These are phyloP conservation scores for Drosophila maculinotata DNA, from an alignment of 2,888 invertebrate genomes.

Conservation along the genomic window DNA sequence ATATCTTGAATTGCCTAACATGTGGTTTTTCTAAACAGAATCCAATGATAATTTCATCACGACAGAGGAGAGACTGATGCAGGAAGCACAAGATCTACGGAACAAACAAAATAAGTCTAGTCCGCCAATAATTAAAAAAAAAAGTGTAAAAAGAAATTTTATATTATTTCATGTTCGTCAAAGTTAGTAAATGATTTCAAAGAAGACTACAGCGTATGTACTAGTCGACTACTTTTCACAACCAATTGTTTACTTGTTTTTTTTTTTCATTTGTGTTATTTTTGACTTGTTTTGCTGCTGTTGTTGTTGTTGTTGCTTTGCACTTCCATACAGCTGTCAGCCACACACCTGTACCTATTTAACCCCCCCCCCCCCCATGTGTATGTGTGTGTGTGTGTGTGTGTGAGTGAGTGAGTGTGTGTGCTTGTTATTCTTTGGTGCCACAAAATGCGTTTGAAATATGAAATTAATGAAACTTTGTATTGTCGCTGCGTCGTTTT, in stretches of 20 bases:
- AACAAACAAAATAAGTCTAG: no score
- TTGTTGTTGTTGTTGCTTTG: slow-evolving; percentile 11
- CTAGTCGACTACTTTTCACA: no score
- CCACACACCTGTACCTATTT: slow-evolving; percentile 42
- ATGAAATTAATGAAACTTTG: slow-evolving; percentile 35
- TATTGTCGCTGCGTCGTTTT: background rate
- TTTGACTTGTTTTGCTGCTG: slow-evolving; percentile 15
- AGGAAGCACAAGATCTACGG: no score
- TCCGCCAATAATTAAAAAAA: no score
- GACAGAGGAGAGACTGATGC: no score
- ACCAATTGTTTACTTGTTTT: background rate
- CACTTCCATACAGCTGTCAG: slow-evolving; percentile 63
- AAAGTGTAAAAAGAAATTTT: no score
- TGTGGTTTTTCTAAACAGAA: no score
- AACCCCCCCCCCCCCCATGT: no score
- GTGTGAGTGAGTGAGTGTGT: slow-evolving; percentile 2
- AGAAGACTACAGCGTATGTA: background rate
- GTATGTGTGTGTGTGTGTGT: slow-evolving; percentile 3
- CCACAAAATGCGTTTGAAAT: slow-evolving; percentile 17
- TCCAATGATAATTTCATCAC: no score
- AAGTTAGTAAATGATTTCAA: no score
- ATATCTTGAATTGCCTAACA: no score
- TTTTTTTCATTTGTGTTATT: slow-evolving; percentile 7
- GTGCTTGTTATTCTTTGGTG: slow-evolving; percentile 10
- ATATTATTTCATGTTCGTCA: no score